These are phyloP conservation scores for Papilio polytes DNA, from an alignment of 1,140 invertebrate genomes.

Conservation along the genomic window DNA sequence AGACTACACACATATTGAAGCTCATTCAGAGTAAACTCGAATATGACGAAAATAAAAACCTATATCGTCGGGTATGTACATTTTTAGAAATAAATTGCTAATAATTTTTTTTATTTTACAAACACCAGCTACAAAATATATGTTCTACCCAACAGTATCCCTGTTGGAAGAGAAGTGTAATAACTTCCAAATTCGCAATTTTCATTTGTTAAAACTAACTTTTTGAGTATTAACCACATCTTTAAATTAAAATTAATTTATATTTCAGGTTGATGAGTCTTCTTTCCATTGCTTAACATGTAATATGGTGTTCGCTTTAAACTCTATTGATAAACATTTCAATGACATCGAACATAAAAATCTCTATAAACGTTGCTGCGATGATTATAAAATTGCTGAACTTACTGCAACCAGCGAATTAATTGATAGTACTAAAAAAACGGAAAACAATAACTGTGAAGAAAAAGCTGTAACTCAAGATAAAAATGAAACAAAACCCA, in stretches of 20 bases:
- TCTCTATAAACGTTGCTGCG: constrained; percentile 20
- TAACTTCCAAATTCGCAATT: background rate
- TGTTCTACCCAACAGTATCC: background rate
- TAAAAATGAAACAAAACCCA: background rate
- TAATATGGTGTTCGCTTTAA: constrained; percentile 36
- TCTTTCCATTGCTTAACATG: constrained; percentile 46
- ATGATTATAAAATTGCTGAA: background rate
- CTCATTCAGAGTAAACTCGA: constrained; percentile 45
- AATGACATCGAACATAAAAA: constrained; percentile 39
- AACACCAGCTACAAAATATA: too few species aligned
- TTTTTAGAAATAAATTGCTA: background rate
- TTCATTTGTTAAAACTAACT: background rate
- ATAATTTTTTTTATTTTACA: too few species aligned
- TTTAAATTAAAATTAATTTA: constrained; percentile 8
- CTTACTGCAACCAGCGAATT: background rate
- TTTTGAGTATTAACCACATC: background rate
- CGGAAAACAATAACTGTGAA: background rate
- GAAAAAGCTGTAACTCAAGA: background rate
- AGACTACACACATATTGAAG: constrained; percentile 47
- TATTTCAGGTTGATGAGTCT: constrained; percentile 44
- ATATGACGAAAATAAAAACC: constrained; percentile 37
- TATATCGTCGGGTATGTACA: constrained; percentile 49
- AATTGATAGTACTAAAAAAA: background rate
- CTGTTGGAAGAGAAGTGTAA: background rate
- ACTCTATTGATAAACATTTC: constrained; percentile 40